These are phyloP conservation scores for Styela plicata DNA, from an alignment of 23 tunicate species.

Conservation along the genomic window DNA sequence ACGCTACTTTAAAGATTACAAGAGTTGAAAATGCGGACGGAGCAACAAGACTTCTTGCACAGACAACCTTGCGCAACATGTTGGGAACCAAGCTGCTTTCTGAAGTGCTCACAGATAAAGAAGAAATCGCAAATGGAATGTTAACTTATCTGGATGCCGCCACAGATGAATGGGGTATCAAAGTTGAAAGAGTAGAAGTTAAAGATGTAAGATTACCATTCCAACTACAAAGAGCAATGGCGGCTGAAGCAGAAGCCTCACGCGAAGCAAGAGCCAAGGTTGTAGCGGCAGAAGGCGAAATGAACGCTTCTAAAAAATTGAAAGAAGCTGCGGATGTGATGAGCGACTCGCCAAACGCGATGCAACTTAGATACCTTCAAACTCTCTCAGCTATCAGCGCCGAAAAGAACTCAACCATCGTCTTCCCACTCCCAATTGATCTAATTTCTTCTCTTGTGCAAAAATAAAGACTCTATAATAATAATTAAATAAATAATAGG, in stretches of 20 bases:
- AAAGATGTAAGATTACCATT: slow-evolving; percentile 86
- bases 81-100: slow-evolving; percentile 71
- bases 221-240: slow-evolving; percentile 94
- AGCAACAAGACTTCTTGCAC: slow-evolving; percentile 88
- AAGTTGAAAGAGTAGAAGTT: slow-evolving; percentile 85
- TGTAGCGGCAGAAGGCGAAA: slow-evolving; percentile 98
- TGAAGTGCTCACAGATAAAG: slow-evolving; percentile 84
- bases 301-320: slow-evolving; percentile 79
- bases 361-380: slow-evolving; percentile 89
- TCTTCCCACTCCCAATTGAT: slow-evolving; percentile 92
- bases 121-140: slow-evolving; percentile 79
- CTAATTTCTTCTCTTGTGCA: slow-evolving; percentile 25
- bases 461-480: no score
- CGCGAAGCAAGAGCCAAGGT: slow-evolving; percentile 96
- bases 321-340: slow-evolving; percentile 95
- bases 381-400: slow-evolving; percentile 87
- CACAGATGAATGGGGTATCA: slow-evolving; percentile 93
- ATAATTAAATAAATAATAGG: no score
- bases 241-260: slow-evolving; percentile 96
- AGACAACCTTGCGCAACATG: slow-evolving; percentile 90
- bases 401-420: slow-evolving; percentile 89
- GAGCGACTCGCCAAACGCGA: slow-evolving; percentile 79
- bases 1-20: slow-evolving; percentile 64
- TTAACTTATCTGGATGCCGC: slow-evolving; percentile 52
- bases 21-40: slow-evolving; percentile 84